Percentiles rank a stretch among this genome's conserved stretches.
Conservation (phyloP, 2,113 vertebrate genomes). For the Hylia prasina region DNA sequence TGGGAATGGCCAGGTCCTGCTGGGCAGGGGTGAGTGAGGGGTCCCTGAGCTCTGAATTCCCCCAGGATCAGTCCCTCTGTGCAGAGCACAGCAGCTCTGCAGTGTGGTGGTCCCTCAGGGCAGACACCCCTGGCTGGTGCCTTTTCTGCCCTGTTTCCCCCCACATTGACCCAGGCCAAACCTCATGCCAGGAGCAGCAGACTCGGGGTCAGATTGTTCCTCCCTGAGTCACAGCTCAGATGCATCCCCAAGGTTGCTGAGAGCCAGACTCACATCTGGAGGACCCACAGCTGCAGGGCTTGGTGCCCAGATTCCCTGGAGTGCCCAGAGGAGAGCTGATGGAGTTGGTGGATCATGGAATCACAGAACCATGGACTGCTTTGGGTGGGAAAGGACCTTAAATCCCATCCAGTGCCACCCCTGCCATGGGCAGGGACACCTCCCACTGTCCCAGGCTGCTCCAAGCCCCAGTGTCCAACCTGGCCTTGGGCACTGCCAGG, state of each 20-base stretch:
- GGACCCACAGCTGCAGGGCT: neutral
- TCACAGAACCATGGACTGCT: neutral
- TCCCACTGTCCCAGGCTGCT: neutral
- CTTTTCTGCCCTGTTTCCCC: neutral
- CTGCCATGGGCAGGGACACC: neutral
- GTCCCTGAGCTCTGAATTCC: neutral
- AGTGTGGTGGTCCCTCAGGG: neutral
- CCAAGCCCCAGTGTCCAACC: accelerated
- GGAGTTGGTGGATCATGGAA: neutral
- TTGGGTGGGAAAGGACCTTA: neutral
- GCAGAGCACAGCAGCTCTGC: accelerated
- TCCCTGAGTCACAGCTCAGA: neutral
- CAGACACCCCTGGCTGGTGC: neutral
- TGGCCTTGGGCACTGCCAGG: neutral
- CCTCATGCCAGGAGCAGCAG: neutral
- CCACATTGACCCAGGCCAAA: neutral
- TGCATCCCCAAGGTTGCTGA: neutral
- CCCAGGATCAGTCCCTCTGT: neutral
- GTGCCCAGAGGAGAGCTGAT: neutral
- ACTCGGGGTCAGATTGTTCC: neutral
- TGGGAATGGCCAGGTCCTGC: neutral
- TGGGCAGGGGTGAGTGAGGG: neutral
- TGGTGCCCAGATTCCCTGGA: neutral
- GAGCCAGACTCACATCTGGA: neutral
- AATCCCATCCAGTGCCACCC: accelerated